Base-by-base conservation (phyloP, 1,140 invertebrate genomes). In the Drosophila auraria region DNA sequence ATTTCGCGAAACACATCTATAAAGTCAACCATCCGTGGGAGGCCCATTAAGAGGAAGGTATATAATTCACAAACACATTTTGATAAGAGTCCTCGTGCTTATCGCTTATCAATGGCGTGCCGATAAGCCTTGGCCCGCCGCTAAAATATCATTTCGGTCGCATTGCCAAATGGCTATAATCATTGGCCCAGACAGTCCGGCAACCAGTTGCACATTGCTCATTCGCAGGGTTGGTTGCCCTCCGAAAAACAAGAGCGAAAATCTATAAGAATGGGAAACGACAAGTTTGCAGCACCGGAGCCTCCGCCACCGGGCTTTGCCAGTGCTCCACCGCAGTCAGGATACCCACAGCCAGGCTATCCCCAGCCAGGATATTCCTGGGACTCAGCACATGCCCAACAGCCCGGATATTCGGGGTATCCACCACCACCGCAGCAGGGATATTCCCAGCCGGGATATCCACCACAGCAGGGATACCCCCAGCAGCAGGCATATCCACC, bases 51-150 rank as follows among this genome's bases (percentile, higher is more conserved):
- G 6, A 17, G 14, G 38, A 20, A 1, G 9, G n/a, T 42, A 17
- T 50, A 33, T 44, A 57, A 42, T 58, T 14, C 15, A 23, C 6
- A 14, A 61, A 36, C 7, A 42, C 15, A 14, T 8, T 45, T 15
- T 7, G 71, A 73, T 73, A 73, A 73, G 44, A 6, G 3, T 5
- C 27, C 20, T 23, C 17, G 23, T 36, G 30, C 40, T 61, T 73
- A 74, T 74, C 71, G 17, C 47, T 72, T 73, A 73, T 73, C 70
- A 73, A 51, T 36, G 30, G 7, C 30, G 25, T 27, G n/a, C 25
- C 20, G 70, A 72, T 69, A 69, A 68, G 63, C 47, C 40, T 23
- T 23, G 49, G 42, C 11, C 11, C 4, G 6, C 9, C 17, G 36
- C 27, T 25, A 17, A 33, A 73, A 38, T 44, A 38, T 73, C 44